Percentiles rank a stretch among this genome's conserved stretches.
Evolutionary conservation across 2,113 vertebrate species (phyloP).

Genomic region (Suricata suricatta): DNA sequence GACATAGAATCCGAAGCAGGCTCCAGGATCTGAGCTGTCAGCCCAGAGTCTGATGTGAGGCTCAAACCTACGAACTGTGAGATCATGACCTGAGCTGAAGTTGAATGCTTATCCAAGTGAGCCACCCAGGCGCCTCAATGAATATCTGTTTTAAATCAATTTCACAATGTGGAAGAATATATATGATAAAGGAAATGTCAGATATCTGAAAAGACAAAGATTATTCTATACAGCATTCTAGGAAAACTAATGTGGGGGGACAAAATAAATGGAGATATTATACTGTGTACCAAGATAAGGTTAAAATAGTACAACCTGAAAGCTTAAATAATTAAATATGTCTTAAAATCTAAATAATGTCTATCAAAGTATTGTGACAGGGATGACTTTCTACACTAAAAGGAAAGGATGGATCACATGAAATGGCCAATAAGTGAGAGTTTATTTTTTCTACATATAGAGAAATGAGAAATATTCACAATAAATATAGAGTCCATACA

Average conservation of each 20-base stretch:
- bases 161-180: neutral
- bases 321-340: neutral
- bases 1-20: too few species aligned
- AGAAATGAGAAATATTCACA: neutral
- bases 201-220: neutral
- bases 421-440: neutral
- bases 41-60: too few species aligned
- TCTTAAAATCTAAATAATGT: neutral
- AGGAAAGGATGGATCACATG: neutral
- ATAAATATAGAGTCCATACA: neutral
- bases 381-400: neutral
- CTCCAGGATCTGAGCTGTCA: too few species aligned
- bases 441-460: too few species aligned
- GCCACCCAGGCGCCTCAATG: too few species aligned
- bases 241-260: neutral
- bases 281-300: neutral
- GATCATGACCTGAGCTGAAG: too few species aligned
- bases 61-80: too few species aligned
- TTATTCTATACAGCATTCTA: neutral
- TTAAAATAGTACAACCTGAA: neutral
- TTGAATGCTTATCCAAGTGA: too few species aligned
- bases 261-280: neutral
- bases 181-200: neutral
- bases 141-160: neutral
- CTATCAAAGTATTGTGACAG: neutral